Percentiles rank a stretch among this genome's conserved stretches.
These are phyloP conservation scores for Apis dorsata DNA, from an alignment of 1,140 invertebrate genomes.

Conservation along the genomic window DNA sequence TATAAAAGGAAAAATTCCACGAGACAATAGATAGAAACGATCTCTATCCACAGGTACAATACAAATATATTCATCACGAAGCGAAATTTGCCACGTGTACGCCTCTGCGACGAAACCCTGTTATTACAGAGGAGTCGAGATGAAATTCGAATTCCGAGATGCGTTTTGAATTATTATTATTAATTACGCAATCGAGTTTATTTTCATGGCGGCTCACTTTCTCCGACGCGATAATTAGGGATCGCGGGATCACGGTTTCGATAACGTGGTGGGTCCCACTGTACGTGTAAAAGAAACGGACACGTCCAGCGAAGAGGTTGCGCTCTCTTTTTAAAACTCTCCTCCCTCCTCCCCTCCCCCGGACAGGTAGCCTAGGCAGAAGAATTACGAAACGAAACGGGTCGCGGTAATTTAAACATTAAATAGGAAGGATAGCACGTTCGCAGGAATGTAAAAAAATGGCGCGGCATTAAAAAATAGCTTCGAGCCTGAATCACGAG, in stretches of 20 bases:
- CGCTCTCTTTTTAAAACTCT: background rate
- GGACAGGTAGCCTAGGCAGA: background rate
- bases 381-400: background rate
- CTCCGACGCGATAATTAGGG: conserved; percentile 54
- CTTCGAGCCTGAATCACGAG: no score
- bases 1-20: no score
- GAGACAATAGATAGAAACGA: background rate
- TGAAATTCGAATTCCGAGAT: conserved; percentile 6
- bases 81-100: background rate
- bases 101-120: background rate
- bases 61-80: no score
- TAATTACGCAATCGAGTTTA: conserved; percentile 51
- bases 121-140: conserved; percentile 2
- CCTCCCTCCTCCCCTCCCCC: no score
- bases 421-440: background rate
- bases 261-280: conserved; percentile 1
- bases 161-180: conserved; percentile 49
- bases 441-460: background rate
- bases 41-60: background rate
- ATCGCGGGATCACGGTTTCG: conserved; percentile 30
- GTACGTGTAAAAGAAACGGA: conserved; percentile 41
- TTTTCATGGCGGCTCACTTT: conserved; percentile 41
- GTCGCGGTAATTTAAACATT: background rate
- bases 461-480: background rate
- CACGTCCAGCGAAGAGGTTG: background rate